Evolutionary conservation across 2,797 vertebrate genomes (phyloP).

Genomic region (Monodelphis domestica): DNA sequence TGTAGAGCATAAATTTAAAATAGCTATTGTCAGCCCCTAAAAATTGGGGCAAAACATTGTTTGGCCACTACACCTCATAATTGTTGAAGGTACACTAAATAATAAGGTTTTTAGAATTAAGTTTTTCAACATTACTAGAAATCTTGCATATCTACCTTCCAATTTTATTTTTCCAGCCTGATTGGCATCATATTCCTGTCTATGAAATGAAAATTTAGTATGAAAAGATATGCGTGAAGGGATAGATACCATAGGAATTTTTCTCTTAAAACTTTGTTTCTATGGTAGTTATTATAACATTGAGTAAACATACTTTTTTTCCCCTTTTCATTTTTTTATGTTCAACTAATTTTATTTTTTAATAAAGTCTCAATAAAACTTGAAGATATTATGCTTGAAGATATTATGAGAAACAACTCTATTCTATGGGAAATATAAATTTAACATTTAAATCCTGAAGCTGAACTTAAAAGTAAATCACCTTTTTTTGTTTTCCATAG

Average conservation of each 20-base stretch:
- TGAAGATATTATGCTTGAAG: constrained; percentile 33
- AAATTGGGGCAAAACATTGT: neutral
- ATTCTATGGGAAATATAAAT: constrained; percentile 22
- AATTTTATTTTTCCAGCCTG: neutral
- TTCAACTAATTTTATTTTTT: constrained; percentile 26
- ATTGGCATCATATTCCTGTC: neutral
- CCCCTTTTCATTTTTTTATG: constrained; percentile 11
- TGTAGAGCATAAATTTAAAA: neutral
- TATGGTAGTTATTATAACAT: neutral
- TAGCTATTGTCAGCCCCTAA: neutral
- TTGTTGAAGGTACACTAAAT: neutral
- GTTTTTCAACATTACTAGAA: neutral
- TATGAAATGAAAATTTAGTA: constrained; percentile 17
- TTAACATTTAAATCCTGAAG: constrained; percentile 43
- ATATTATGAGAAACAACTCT: constrained; percentile 32
- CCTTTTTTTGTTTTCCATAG: constrained; percentile 82
- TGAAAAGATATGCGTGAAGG: neutral
- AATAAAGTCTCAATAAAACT: constrained; percentile 53
- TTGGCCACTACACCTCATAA: neutral
- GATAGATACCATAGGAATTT: neutral
- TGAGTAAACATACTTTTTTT: constrained; percentile 13
- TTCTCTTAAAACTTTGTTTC: neutral
- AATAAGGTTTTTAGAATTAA: neutral
- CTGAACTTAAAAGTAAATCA: constrained; percentile 15
- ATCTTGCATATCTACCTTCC: neutral